Conservation (phyloP, 2,113 vertebrate species). For the Nyctereutes procyonoides region DNA sequence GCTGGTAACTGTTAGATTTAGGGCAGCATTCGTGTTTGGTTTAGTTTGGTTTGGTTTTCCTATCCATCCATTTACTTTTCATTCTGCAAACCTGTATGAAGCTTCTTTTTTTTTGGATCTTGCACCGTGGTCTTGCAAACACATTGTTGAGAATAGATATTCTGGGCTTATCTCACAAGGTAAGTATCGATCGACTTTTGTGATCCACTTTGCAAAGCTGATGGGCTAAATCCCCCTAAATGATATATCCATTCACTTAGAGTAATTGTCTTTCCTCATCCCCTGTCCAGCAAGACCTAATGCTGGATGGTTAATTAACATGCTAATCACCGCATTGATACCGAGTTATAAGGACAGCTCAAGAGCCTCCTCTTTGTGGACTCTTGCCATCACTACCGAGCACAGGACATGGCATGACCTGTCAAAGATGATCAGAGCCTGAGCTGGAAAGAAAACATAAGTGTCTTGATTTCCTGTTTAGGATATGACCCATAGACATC, state of each 20-base stretch:
- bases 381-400: not conserved
- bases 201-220: not conserved
- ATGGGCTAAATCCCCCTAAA: not conserved
- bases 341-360: not conserved
- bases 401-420: not conserved
- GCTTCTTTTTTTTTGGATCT: not conserved
- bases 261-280: not conserved
- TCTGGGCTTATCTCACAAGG: not conserved
- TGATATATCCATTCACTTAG: not conserved
- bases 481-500: conserved; percentile 37
- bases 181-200: not conserved
- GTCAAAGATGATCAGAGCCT: conserved; percentile 48
- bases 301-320: not conserved
- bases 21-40: not conserved
- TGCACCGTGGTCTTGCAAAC: not conserved
- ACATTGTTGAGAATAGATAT: not conserved
- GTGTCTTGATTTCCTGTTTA: conserved; percentile 57
- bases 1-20: not conserved
- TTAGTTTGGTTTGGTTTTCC: not conserved
- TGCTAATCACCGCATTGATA: not conserved
- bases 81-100: not conserved
- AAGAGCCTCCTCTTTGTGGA: not conserved
- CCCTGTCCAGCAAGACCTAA: not conserved
- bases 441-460: conserved; percentile 45
- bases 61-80: not conserved